Evolutionary conservation across 2,888 invertebrate species (phyloP).

Genomic region (Leucania comma): DNA sequence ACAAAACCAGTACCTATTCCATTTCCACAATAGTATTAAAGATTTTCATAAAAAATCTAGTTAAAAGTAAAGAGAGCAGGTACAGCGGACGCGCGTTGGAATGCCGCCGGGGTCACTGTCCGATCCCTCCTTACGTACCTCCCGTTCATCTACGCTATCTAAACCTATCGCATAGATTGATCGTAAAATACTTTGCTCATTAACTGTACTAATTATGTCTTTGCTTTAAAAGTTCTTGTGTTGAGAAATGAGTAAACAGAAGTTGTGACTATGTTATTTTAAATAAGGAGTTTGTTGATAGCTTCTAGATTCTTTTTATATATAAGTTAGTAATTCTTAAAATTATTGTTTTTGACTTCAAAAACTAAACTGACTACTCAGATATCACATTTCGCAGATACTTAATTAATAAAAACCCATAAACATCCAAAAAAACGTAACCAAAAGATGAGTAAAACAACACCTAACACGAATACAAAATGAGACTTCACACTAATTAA

Average conservation of each 20-base stretch:
- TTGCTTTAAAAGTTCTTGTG: conserved; percentile 31
- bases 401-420: not conserved
- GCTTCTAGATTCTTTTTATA: not conserved
- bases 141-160: conserved; percentile 80
- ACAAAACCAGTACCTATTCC: conserved; percentile 14
- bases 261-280: not conserved
- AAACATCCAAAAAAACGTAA: conserved; percentile 27
- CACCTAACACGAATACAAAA: conserved; percentile 51
- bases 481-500: conserved; percentile 62
- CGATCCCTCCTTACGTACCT: conserved; percentile 78
- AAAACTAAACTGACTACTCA: not conserved
- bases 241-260: conserved; percentile 28
- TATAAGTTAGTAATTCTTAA: not conserved
- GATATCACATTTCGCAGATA: conserved; percentile 13
- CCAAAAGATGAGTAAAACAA: conserved; percentile 38
- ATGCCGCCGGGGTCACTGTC: conserved; percentile 87
- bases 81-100: conserved; percentile 83
- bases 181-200: conserved; percentile 78
- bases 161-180: conserved; percentile 87
- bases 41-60: conserved; percentile 67
- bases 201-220: conserved; percentile 71
- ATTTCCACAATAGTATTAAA: conserved; percentile 33
- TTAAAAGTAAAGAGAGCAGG: conserved; percentile 87
- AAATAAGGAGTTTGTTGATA: conserved; percentile 6
- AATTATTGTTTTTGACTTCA: not conserved